Conservation (phyloP, 1,140 invertebrate genomes). For the Pollicipes pollicipes region DNA sequence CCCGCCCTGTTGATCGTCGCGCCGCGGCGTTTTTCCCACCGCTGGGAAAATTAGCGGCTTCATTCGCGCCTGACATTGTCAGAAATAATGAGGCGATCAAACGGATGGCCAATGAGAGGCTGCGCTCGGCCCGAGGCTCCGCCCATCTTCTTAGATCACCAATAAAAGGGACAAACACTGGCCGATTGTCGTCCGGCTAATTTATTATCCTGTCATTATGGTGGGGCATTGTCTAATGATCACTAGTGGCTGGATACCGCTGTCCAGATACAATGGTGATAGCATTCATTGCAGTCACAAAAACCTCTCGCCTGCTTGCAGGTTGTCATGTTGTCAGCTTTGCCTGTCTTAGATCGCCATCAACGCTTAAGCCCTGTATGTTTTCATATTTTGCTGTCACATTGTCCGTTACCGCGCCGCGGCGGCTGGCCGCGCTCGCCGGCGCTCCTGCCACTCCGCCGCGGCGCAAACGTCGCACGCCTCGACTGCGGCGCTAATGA, state of each 20-base stretch:
- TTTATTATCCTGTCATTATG: background rate
- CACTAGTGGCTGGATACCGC: background rate
- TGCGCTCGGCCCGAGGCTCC: background rate
- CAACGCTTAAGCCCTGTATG: background rate
- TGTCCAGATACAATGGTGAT: background rate
- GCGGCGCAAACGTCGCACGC: too few relatives aligned
- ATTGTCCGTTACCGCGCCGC: too few relatives aligned
- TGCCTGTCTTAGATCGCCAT: background rate
- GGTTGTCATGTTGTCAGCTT: background rate
- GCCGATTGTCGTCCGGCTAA: background rate
- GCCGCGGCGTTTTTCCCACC: background rate
- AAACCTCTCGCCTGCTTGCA: background rate
- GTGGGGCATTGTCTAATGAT: background rate
- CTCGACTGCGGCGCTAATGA: too few relatives aligned
- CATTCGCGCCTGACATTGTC: background rate
- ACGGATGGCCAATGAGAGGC: background rate
- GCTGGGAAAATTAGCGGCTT: background rate
- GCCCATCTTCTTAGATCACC: background rate
- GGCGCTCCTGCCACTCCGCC: too few relatives aligned
- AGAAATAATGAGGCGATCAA: background rate
- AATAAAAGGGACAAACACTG: background rate
- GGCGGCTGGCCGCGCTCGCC: too few relatives aligned
- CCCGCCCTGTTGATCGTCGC: too few relatives aligned
- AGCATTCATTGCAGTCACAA: background rate
- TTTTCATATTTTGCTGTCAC: slow-evolving; percentile 1